Base-by-base conservation (phyloP, 2,888 invertebrate genomes). In the Rhingia rostrata region DNA sequence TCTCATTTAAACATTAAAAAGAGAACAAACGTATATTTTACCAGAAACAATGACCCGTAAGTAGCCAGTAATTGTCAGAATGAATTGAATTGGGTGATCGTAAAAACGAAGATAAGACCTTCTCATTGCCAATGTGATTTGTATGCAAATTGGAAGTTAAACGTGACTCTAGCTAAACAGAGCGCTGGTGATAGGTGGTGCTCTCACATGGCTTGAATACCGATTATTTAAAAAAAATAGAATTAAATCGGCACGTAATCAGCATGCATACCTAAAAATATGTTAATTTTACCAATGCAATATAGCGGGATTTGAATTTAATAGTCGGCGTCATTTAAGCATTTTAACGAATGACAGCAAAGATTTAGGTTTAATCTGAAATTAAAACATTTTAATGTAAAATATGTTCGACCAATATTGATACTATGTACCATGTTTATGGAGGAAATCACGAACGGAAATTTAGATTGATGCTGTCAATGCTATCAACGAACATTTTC, bases 61-160 rank as follows among this genome's bases (percentile, higher is more conserved):
- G 69, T 81, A 67, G 74, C 37, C 74, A 74, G 53, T 74, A 75
- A 81, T 75, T 81, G 37, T 69, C 75, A 81, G 63, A 75, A 74
- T 58, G 58, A 74, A 75, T 56, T 58, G 49, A 58, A 67, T 81
- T 37, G 58, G 56, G 63, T 63, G 69, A 39, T 74, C 56, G 53
- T 81, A 81, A 74, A 49, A 69, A 12, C 54, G 51, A 53, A 80
- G 74, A 54, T 80, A 74, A 81, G 63, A 51, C 1, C 22, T 22
- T 22, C 51, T 63, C 69, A 49, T 67, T 58, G 75, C 37, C 49
- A 69, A 82, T 82, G 66, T 51, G 72, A 72, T 82, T 82, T 70
- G 51, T 77, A 82, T 82, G 82, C 66, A 82, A 82, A 82, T 82
- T 64, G 64, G 69, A 77, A 66, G 60, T 70, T 60, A 43, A 77